A percentile compares a stretch with the other conserved stretches of the same genome.
These are phyloP conservation scores for Trichogramma evanescens DNA, from an alignment of 2,888 invertebrate species.

Conservation along the genomic window DNA sequence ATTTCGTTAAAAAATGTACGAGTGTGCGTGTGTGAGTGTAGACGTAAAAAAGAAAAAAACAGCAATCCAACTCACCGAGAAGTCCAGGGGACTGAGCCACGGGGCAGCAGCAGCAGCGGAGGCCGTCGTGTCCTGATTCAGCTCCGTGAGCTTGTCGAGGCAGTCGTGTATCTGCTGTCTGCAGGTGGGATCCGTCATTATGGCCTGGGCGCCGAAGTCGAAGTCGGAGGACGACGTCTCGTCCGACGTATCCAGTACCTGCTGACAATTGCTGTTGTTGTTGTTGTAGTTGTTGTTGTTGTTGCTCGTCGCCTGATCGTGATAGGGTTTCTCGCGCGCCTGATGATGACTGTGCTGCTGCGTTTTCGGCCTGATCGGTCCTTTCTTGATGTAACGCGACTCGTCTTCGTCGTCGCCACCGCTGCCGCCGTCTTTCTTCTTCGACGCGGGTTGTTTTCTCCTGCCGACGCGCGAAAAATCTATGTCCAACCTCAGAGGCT, in stretches of 20 bases:
- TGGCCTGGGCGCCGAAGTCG: constrained; percentile 28
- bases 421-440: constrained; percentile 16
- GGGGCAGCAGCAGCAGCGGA: constrained; percentile 8
- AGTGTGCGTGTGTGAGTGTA: not conserved
- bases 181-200: constrained; percentile 29
- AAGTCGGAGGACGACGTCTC: constrained; percentile 22
- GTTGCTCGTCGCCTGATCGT: constrained; percentile 12
- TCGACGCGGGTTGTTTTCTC: not conserved
- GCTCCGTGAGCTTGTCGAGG: constrained; percentile 30
- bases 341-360: not conserved
- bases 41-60: not conserved
- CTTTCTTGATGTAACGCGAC: constrained; percentile 29
- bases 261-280: constrained; percentile 26
- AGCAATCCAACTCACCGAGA: constrained; percentile 9
- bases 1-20: not conserved
- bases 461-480: not conserved
- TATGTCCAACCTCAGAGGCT: constrained; percentile 6
- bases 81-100: not conserved
- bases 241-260: not conserved
- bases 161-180: constrained; percentile 32
- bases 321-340: not conserved
- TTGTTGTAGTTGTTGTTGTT: too few relatives aligned
- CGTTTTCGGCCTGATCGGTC: constrained; percentile 29
- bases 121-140: constrained; percentile 11
- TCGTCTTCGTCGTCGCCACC: constrained; percentile 19